Base-by-base conservation (phyloP, 2,113 vertebrate genomes). In the Bubo scandiacus region DNA sequence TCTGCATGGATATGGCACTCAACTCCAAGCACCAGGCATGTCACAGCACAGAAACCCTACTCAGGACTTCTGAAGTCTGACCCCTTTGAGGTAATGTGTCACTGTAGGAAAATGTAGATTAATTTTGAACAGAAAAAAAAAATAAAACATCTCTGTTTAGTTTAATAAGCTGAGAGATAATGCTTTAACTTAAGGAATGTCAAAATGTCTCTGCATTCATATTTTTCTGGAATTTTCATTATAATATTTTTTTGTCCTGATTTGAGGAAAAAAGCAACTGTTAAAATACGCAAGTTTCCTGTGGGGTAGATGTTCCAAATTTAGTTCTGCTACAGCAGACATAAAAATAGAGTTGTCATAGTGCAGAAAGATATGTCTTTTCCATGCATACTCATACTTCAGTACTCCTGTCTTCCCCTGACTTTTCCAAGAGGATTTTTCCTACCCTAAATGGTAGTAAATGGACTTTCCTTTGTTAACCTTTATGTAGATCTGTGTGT, bases 171-270 rank as follows among this genome's bases (percentile, higher is more conserved):
- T 27, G 15, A 66, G 27, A 63, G 12, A 67, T 38, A 88, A 47
- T 47, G 10, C 11, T 68, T 65, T 43, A 92, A 38, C 1, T 65
- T 57, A 49, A 91, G 54, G 11, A 77, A 83, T 16, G 30, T 10
- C 55, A 90, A 51, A 74, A 75, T 15, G 7, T 32, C 38, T 87
- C 17, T 54, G 49, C 17, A 67, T 47, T 38, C 1, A 67, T 45
- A 42, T 81, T 94, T 93, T 94, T 90, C 88, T 94, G 81, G 73
- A 91, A 67, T 67, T 85, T 94, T 87, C 88, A 88, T 93, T 90
- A 90, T 67, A 59, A n/a, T 82, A 30, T 63, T 71, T 81, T 90
- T 92, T 89, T 62, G 30, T 66, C 21, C 30, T 49, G 21, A 66
- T 74, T 81, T 93, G 90, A 74, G 30, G 40, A 45, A 81, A 70